These are phyloP conservation scores for Antigone vipio DNA, from an alignment of 2,113 vertebrate species.

Conservation along the genomic window DNA sequence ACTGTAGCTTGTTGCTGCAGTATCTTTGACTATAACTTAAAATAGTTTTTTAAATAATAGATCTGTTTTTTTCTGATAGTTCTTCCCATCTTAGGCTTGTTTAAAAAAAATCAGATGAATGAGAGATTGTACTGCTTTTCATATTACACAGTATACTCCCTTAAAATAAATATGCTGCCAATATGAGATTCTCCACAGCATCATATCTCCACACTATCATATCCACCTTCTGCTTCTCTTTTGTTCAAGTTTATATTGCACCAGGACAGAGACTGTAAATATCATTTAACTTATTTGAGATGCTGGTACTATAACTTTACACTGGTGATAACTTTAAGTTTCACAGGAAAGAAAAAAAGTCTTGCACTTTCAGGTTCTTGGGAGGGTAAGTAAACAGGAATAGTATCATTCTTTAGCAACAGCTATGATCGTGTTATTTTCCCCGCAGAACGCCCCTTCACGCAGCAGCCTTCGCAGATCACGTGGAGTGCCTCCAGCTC, in stretches of 20 bases:
- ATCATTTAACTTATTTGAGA: not conserved
- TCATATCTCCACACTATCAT: not conserved
- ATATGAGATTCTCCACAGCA: not conserved
- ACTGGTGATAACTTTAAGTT: not conserved
- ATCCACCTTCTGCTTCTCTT: not conserved
- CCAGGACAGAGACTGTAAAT: not conserved
- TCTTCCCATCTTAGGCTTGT: not conserved
- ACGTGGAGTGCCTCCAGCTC: conserved; percentile 89
- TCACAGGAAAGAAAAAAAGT: not conserved
- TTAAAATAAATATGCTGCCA: not conserved
- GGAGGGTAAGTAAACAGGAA: not conserved
- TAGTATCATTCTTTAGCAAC: not conserved
- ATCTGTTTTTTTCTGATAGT: not conserved
- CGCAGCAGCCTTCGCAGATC: conserved; percentile 88
- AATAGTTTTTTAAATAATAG: not conserved
- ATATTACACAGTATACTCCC: not conserved
- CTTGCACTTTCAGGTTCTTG: not conserved
- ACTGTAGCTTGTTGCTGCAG: not conserved
- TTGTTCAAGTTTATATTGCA: not conserved
- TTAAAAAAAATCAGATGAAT: not conserved
- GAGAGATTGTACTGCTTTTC: not conserved
- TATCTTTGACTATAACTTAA: not conserved
- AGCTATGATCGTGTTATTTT: not conserved
- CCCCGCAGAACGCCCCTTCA: conserved; percentile 88
- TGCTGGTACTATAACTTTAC: not conserved